Percentiles rank a stretch among this genome's conserved stretches.
Evolutionary conservation across 2,797 vertebrate species (phyloP).

Genomic region (Argyrosomus regius): DNA sequence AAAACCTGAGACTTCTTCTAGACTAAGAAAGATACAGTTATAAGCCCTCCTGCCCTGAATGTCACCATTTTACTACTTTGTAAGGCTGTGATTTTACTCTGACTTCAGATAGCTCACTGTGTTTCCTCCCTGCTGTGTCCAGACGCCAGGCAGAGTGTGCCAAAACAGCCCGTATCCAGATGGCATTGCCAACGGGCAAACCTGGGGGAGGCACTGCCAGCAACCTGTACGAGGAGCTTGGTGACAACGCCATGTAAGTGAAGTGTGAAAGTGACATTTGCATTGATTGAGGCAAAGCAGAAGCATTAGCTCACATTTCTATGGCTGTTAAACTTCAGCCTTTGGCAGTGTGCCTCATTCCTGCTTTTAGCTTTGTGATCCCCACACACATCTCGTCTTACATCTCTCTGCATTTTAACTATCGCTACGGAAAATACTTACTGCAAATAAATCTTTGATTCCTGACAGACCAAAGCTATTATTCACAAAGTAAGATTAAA

Average conservation of each 20-base stretch:
- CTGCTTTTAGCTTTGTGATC: slow-evolving; percentile 30
- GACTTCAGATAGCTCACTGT: slow-evolving; percentile 29
- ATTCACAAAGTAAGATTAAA: slow-evolving; percentile 3
- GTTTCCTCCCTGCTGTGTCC: slow-evolving; percentile 57
- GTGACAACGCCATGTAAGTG: slow-evolving; percentile 97
- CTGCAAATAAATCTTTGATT: slow-evolving; percentile 11
- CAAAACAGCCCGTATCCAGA: slow-evolving; percentile 97
- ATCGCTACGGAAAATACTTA: background rate
- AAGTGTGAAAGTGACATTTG: slow-evolving; percentile 63
- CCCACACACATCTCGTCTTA: slow-evolving; percentile 3
- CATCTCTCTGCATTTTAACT: slow-evolving; percentile 14
- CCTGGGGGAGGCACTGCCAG: slow-evolving; percentile 86
- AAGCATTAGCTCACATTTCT: slow-evolving; percentile 46
- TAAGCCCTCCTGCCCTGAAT: background rate
- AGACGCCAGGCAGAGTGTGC: slow-evolving; percentile 97
- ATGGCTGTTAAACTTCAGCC: slow-evolving; percentile 36
- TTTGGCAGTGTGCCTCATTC: slow-evolving; percentile 27
- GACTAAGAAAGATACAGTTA: background rate
- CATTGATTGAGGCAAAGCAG: slow-evolving; percentile 48
- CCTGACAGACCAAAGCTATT: background rate
- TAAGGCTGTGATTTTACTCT: slow-evolving; percentile 11
- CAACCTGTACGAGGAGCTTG: slow-evolving; percentile 97
- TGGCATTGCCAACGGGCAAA: slow-evolving; percentile 93
- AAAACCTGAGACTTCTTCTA: background rate
- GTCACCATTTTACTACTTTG: background rate